Percentiles rank a stretch among this genome's conserved stretches.
phyloP scores from a whole-genome alignment of 1,140 invertebrate genomes.

The Acromyrmex charruanus region DNA sequence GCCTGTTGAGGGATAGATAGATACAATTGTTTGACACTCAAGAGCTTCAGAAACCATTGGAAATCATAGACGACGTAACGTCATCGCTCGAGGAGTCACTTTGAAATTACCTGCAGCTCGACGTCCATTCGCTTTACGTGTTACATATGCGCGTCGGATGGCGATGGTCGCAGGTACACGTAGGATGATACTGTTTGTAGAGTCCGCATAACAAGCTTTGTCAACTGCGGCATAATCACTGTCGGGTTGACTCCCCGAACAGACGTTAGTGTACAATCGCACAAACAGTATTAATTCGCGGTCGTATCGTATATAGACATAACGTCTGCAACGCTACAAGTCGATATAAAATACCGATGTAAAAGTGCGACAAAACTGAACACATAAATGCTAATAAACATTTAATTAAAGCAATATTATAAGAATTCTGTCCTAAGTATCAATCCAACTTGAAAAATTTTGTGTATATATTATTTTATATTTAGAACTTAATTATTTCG shows the following conservation, averaged over 20 bases:
- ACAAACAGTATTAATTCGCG: slow-evolving; percentile 48
- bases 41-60: not conserved
- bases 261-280: slow-evolving; percentile 47
- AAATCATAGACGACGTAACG: not conserved
- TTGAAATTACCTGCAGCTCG: not conserved
- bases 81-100: not conserved
- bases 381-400: too few species aligned
- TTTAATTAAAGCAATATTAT: too few species aligned
- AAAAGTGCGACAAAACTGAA: not conserved
- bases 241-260: slow-evolving; percentile 47
- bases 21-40: not conserved
- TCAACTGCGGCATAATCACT: slow-evolving; percentile 58
- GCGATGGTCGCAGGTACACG: not conserved
- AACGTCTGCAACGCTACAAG: too few species aligned
- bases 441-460: too few species aligned
- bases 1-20: not conserved
- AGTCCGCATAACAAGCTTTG: slow-evolving; percentile 43
- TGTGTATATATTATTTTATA: too few species aligned
- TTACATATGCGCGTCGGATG: not conserved
- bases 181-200: slow-evolving; percentile 48
- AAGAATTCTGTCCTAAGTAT: too few species aligned
- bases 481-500: too few species aligned
- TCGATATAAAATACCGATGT: not conserved
- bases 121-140: not conserved
- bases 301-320: not conserved